Evolutionary conservation across 2,113 vertebrate genomes (phyloP).

Genomic region (Stercorarius parasiticus): DNA sequence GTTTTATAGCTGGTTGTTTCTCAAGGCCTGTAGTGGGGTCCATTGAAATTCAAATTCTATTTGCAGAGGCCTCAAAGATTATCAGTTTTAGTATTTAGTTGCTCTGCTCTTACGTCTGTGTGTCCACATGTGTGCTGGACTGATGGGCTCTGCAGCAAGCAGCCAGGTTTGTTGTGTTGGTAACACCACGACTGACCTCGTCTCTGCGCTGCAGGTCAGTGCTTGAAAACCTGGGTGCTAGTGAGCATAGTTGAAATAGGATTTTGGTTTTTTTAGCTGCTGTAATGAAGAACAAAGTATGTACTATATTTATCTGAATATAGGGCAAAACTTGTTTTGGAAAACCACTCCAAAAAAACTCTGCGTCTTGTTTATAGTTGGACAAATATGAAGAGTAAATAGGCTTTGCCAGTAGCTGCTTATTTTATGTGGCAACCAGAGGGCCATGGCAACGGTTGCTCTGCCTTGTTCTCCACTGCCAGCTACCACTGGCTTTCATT

Average conservation of each 20-base stretch:
- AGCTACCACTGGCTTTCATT: background rate
- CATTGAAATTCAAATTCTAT: accelerated
- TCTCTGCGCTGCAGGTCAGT: background rate
- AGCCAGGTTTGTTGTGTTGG: background rate
- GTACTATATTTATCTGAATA: background rate
- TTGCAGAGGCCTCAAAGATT: background rate
- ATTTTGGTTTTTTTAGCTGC: background rate
- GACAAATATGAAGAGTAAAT: background rate
- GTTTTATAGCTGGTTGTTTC: background rate
- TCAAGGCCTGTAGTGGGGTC: background rate
- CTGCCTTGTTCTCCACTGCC: background rate
- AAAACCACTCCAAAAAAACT: background rate
- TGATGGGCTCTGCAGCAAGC: background rate
- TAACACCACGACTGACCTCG: background rate
- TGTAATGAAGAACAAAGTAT: background rate
- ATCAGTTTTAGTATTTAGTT: background rate
- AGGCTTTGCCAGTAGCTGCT: slow-evolving; percentile 21
- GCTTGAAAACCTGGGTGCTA: background rate
- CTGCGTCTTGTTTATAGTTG: background rate
- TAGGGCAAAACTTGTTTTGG: background rate
- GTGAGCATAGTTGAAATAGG: background rate
- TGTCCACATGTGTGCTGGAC: background rate
- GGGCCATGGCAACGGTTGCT: background rate
- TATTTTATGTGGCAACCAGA: background rate
- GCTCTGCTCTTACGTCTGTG: background rate